Conservation (phyloP, 2,888 invertebrate genomes). For the Phaonia tiefii region DNA sequence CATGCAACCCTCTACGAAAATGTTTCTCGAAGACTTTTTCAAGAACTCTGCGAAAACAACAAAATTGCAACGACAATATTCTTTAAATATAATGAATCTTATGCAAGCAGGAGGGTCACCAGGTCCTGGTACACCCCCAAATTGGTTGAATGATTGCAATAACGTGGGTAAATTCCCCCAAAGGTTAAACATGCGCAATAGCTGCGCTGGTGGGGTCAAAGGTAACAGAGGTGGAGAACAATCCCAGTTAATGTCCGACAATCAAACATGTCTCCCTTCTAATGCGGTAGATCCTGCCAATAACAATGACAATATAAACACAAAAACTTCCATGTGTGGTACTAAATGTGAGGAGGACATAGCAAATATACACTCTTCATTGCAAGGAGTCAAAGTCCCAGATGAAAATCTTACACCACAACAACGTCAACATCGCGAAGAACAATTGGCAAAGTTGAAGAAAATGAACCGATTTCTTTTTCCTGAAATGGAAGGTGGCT, state of each 20-base stretch:
- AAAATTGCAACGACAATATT: slow-evolving; percentile 91
- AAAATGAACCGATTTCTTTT: slow-evolving; percentile 97
- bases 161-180: background rate
- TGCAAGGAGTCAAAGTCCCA: slow-evolving; percentile 93
- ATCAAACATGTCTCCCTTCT: slow-evolving; percentile 52
- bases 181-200: background rate
- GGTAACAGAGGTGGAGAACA: slow-evolving; percentile 80
- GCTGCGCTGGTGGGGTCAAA: background rate
- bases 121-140: slow-evolving; percentile 45
- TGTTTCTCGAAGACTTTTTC: slow-evolving; percentile 90
- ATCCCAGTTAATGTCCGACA: slow-evolving; percentile 74
- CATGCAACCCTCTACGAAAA: slow-evolving; percentile 96
- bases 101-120: slow-evolving; percentile 24
- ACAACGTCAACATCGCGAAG: slow-evolving; percentile 95
- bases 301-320: slow-evolving; percentile 43
- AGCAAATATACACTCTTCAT: slow-evolving; percentile 82
- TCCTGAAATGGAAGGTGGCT: slow-evolving; percentile 84
- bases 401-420: slow-evolving; percentile 98
- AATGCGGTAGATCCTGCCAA: slow-evolving; percentile 65
- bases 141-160: slow-evolving; percentile 53
- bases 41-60: slow-evolving; percentile 95
- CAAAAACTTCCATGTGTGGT: slow-evolving; percentile 66
- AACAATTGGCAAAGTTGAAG: slow-evolving; percentile 91
- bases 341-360: slow-evolving; percentile 10
- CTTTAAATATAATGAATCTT: slow-evolving; percentile 69